phyloP scores from a whole-genome alignment of 2,113 vertebrate species.

The Puma concolor region DNA sequence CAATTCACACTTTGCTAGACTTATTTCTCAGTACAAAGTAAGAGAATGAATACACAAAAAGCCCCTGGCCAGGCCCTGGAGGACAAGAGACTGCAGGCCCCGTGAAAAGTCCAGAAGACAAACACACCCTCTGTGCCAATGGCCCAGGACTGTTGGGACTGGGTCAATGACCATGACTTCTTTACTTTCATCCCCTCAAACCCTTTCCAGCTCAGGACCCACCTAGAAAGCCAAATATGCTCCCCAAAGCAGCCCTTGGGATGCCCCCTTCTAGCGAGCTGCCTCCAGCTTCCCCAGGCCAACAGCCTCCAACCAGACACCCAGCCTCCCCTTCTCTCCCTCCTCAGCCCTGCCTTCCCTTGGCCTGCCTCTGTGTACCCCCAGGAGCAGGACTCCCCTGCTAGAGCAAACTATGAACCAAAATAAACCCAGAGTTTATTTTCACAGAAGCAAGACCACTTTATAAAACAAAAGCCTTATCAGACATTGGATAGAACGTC shows the following conservation, averaged over 20 bases:
- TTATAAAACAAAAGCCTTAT: background rate
- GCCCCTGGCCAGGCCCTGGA: fast-evolving
- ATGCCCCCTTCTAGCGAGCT: background rate
- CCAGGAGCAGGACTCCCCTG: too few species aligned
- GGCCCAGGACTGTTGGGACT: background rate
- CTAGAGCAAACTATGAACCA: background rate
- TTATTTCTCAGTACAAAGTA: fast-evolving
- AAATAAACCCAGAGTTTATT: background rate
- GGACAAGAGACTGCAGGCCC: fast-evolving
- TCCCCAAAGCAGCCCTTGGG: too few species aligned
- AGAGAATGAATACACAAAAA: background rate
- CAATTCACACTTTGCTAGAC: background rate
- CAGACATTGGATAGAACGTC: background rate
- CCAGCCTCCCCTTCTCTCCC: too few species aligned
- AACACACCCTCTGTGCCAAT: background rate
- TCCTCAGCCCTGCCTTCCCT: background rate
- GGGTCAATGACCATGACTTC: fast-evolving
- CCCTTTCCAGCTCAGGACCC: background rate
- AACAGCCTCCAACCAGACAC: too few species aligned
- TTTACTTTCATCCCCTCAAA: background rate
- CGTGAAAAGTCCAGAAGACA: fast-evolving
- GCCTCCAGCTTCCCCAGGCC: background rate
- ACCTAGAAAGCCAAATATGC: background rate
- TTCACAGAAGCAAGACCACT: constrained; percentile 4
- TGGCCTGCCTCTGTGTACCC: background rate